These are phyloP conservation scores for Passerina amoena DNA, from an alignment of 2,113 vertebrate species.

Conservation along the genomic window DNA sequence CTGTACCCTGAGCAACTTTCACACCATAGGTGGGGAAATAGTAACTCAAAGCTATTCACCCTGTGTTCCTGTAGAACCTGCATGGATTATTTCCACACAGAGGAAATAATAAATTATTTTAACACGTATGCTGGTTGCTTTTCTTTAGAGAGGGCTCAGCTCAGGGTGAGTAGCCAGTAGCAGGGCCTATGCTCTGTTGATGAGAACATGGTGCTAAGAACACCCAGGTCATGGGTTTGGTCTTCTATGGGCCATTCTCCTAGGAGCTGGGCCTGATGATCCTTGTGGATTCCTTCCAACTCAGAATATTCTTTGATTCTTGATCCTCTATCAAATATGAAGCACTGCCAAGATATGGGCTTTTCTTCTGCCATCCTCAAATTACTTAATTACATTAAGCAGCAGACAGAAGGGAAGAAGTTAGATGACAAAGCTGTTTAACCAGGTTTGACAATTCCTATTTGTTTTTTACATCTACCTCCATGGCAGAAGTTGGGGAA, in stretches of 20 bases:
- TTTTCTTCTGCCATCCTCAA: background rate
- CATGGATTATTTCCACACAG: background rate
- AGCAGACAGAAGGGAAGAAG: background rate
- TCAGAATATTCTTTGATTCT: background rate
- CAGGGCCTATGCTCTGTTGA: background rate
- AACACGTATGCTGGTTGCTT: background rate
- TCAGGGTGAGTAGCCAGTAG: background rate
- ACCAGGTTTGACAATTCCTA: background rate
- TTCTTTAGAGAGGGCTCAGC: background rate
- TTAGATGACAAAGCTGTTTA: background rate
- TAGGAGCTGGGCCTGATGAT: background rate
- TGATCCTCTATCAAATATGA: background rate
- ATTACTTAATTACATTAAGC: background rate
- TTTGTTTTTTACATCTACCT: background rate
- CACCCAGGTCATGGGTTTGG: background rate
- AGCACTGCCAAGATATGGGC: fast-evolving
- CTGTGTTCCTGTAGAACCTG: background rate
- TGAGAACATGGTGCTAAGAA: background rate
- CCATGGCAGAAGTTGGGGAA: background rate
- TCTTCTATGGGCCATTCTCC: background rate
- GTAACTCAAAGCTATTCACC: background rate
- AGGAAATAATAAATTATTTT: conserved; percentile 79
- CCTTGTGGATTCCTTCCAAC: background rate
- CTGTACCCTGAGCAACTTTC: background rate
- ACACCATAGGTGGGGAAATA: background rate